phyloP scores from a whole-genome alignment of 2,113 vertebrate species.

The Etia nguti region DNA sequence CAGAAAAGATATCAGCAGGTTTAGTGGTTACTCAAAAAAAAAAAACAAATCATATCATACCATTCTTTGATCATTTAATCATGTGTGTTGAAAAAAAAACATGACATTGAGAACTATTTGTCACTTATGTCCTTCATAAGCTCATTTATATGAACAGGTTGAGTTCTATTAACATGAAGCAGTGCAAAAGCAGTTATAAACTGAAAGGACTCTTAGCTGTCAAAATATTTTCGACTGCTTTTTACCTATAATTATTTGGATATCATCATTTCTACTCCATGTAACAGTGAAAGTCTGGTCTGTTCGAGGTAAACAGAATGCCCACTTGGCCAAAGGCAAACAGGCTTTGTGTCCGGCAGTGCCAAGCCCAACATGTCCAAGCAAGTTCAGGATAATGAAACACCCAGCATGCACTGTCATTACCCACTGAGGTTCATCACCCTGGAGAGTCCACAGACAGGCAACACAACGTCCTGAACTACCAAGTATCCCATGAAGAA shows the following conservation, averaged over 20 bases:
- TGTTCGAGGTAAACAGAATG: neutral
- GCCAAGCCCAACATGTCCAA: neutral
- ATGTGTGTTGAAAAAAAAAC: neutral
- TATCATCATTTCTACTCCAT: neutral
- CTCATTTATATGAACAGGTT: neutral
- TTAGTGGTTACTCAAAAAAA: neutral
- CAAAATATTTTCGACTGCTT: neutral
- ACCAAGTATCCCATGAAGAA: neutral
- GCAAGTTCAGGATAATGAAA: conserved; percentile 36
- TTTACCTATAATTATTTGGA: neutral
- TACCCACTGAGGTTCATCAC: conserved; percentile 23
- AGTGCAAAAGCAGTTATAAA: neutral
- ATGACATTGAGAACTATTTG: neutral
- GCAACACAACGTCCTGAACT: neutral
- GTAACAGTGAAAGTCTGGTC: neutral
- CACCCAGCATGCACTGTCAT: conserved; percentile 23
- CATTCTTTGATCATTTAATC: neutral
- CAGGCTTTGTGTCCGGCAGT: neutral
- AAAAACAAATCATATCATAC: neutral
- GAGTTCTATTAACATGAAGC: neutral
- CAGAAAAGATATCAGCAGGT: neutral
- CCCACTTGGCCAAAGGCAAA: neutral
- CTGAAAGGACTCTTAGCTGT: neutral
- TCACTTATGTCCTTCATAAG: neutral
- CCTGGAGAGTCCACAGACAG: neutral